Base-by-base conservation (phyloP, 2,888 invertebrate genomes). In the Coelopa pilipes region DNA sequence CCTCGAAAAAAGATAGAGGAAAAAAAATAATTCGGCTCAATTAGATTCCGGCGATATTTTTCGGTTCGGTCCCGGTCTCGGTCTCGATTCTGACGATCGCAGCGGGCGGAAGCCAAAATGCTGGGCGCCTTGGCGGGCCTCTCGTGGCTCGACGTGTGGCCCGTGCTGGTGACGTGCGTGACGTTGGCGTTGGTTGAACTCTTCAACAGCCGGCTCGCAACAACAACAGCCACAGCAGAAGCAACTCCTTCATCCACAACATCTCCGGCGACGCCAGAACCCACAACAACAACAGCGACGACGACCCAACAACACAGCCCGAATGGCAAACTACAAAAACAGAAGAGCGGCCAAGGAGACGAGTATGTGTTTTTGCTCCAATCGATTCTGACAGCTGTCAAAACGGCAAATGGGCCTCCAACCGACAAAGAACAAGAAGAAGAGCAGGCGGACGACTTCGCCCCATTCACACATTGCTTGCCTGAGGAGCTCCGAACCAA, bases 101-200 rank as follows among this genome's bases (percentile, higher is more conserved):
- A n/a, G 4, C 34, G 34, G 7, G 2, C 34, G 50, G 9, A 13
- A 50, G 12, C 13, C 46, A 79, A 79, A 76, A 80, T 80, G 76
- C 77, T 81, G 12, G 77, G 72, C 75, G 78, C 71, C 60, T 70
- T 85, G 75, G 76, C 84, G 50, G 77, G 76, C 72, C 78, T 86
- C 68, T 80, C 80, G 72, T 87, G 84, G 84, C 82, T 85, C 75
- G 86, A 86, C 79, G 76, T 83, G 69, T 73, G 78, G 50, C 79
- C 83, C 19, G 81, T 83, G 59, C 79, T 77, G n/a, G 55, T 82
- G 60, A 81, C 82, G 45, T 77, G 83, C 59, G 21, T 79, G 13
- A 74, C 75, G 19, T 80, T 82, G 19, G 57, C 82, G 17, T 71
- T 82, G 47, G 80, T 86, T 75, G 82, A 83, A 76, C 67, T 83